A percentile compares a stretch with the other conserved stretches of the same genome.
These are phyloP conservation scores for Microchirus variegatus DNA, from an alignment of 2,797 vertebrate genomes.

Conservation along the genomic window DNA sequence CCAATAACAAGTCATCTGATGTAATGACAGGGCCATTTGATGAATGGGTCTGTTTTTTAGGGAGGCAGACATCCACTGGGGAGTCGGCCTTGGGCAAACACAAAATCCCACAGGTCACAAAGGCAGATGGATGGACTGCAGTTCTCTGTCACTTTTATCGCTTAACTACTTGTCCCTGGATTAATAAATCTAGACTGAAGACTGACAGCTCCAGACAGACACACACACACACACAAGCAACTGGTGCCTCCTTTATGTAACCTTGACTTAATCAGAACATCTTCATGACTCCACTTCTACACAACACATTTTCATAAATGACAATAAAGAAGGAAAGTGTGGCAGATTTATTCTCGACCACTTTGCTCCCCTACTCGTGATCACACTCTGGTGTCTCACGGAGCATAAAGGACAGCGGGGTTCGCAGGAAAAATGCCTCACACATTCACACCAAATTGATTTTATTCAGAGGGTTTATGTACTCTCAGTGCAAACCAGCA, in stretches of 20 bases:
- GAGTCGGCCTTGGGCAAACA: conserved; percentile 68
- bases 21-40: conserved; percentile 62
- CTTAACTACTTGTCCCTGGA: conserved; percentile 69
- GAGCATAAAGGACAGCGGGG: conserved; percentile 47
- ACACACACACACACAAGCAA: conserved; percentile 28
- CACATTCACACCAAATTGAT: conserved; percentile 62
- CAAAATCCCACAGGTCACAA: conserved; percentile 67
- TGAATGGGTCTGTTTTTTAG: conserved; percentile 63
- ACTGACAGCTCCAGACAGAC: conserved; percentile 52
- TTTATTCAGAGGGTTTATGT: conserved; percentile 68
- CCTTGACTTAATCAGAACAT: conserved; percentile 71
- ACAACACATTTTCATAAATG: conserved; percentile 61
- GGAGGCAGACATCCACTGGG: conserved; percentile 42
- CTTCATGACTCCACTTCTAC: conserved; percentile 52
- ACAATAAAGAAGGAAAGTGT: conserved; percentile 38
- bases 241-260: conserved; percentile 50
- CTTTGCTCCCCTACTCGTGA: conserved; percentile 33
- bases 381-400: conserved; percentile 15
- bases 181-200: conserved; percentile 69
- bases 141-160: conserved; percentile 69
- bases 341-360: conserved; percentile 42
- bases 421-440: conserved; percentile 32
- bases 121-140: conserved; percentile 69
- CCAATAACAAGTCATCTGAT: conserved; percentile 64
- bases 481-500: conserved; percentile 60